Evolutionary conservation across 2,888 invertebrate species (phyloP).

Genomic region (Pterobdella sp.): DNA sequence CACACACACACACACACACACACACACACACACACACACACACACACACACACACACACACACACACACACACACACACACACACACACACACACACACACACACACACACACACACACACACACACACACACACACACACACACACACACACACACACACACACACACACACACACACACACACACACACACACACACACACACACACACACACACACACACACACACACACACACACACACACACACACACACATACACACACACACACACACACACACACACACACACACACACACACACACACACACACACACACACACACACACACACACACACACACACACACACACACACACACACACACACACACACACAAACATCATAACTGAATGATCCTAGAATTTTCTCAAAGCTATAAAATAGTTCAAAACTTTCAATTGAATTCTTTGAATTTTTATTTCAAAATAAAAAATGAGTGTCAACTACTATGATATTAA

Average conservation of each 20-base stretch:
- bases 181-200: slow-evolving; percentile 13
- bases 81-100: slow-evolving; percentile 4
- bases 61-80: neutral
- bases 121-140: slow-evolving; percentile 20
- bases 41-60: neutral
- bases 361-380: slow-evolving; percentile 4
- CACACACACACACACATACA: slow-evolving; percentile 1
- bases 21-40: neutral
- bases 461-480: too few relatives aligned
- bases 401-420: too few relatives aligned
- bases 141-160: slow-evolving; percentile 6
- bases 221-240: slow-evolving; percentile 10
- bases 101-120: neutral
- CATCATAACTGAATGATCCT: neutral
- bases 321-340: neutral
- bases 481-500: too few relatives aligned
- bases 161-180: neutral
- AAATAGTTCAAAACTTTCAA: too few relatives aligned
- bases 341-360: neutral
- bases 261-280: slow-evolving; percentile 4
- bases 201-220: slow-evolving; percentile 8
- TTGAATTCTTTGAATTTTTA: too few relatives aligned
- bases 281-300: slow-evolving; percentile 4
- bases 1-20: neutral
- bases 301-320: neutral